Conservation (phyloP, 2,113 vertebrate species). For the Phalacrocorax aristotelis region DNA sequence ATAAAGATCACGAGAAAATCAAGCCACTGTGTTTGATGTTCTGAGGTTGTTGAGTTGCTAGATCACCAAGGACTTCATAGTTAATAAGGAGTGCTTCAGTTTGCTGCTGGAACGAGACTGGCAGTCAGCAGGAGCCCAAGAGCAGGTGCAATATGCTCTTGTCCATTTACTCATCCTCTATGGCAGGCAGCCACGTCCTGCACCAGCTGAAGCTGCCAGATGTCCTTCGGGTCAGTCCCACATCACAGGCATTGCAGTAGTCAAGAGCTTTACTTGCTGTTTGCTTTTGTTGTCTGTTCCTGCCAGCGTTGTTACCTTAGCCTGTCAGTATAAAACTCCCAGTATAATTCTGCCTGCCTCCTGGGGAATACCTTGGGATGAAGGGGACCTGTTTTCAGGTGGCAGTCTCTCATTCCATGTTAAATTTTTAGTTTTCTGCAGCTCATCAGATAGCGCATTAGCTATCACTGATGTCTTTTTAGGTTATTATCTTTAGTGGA, state of each 20-base stretch:
- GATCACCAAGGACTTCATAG: not conserved
- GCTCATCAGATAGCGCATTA: not conserved
- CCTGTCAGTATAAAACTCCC: not conserved
- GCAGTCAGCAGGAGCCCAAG: constrained; percentile 31
- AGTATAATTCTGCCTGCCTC: not conserved
- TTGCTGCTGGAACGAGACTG: not conserved
- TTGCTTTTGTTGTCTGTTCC: constrained; percentile 2
- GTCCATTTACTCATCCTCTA: constrained; percentile 22
- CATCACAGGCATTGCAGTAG: not conserved
- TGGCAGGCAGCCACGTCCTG: constrained; percentile 55
- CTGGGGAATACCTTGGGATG: not conserved
- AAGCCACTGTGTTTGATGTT: not conserved
- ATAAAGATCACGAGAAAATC: not conserved
- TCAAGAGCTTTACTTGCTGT: not conserved
- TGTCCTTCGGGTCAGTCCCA: constrained; percentile 33
- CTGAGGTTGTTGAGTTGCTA: not conserved
- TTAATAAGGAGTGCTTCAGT: constrained; percentile 1
- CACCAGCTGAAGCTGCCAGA: constrained; percentile 50
- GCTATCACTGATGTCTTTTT: not conserved
- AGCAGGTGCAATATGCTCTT: constrained; percentile 51
- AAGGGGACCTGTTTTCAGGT: not conserved
- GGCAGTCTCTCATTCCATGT: not conserved
- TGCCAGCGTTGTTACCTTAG: not conserved
- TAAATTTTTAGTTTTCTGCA: not conserved
- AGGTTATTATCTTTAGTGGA: not conserved